Base-by-base conservation (phyloP, 2,797 vertebrate genomes). In the Selene dorsalis region DNA sequence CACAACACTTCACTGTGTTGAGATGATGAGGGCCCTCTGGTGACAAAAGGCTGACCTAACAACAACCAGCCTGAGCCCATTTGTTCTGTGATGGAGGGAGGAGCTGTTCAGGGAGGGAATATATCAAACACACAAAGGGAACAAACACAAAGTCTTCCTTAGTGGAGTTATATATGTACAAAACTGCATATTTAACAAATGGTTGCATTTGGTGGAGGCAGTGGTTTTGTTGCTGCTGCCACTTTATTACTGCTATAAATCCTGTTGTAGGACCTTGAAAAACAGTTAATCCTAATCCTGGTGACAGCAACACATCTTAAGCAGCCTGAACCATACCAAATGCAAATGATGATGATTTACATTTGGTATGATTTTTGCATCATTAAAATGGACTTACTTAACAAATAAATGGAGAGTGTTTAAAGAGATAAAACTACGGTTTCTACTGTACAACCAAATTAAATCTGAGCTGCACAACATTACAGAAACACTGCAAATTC, bases 21-120 rank as follows among this genome's bases (percentile, higher is more conserved):
- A 16, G 16, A 35, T n/a, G n/a, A n/a, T n/a, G n/a, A n/a, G n/a
- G n/a, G n/a, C 78, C 89, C 74, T 79, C 84, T 91, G 74, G 71
- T 87, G 86, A 67, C 57, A 61, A 70, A 48, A 35, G 16, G 61
- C 35, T 61, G 50, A 55, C 26, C 66, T 28, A 59, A 74, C 82
- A 84, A 66, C 63, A 62, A 32, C 32, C 56, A 48, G 16, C 26
- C 32, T 45, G 7, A 73, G 60, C 17, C 3, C 18, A 47, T 73
- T 58, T 28, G 28, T 17, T 60, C 7, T 3, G 3, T 39, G 20
- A 41, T 26, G 3, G 26, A 28, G 57, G 6, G 53, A 41, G 38
- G 59, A 6, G 56, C 22, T 22, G 7, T 4, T 63, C 10, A 43
- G 20, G 16, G 6, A 67, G 39, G 8, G 14, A 63, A 68, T 13